Conservation (phyloP, 2,113 vertebrate genomes). For the Galemys pyrenaicus region DNA sequence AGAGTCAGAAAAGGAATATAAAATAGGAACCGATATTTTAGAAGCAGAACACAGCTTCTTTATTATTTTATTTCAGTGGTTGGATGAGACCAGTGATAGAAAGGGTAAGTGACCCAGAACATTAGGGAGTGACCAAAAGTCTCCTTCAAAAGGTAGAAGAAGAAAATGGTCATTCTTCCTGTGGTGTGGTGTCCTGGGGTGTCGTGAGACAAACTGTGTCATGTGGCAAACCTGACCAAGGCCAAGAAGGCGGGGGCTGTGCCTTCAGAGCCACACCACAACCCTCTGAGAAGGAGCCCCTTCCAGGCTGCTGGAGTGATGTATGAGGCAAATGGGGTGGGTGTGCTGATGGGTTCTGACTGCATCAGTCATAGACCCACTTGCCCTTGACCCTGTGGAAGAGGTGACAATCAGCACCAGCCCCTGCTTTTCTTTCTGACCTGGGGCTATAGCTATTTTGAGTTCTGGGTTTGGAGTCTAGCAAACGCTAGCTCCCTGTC, state of each 20-base stretch:
- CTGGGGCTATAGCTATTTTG: fast-evolving
- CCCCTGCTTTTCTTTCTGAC: not conserved
- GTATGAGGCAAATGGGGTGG: fast-evolving
- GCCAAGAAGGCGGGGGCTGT: not conserved
- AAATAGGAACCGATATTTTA: not conserved
- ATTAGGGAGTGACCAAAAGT: not conserved
- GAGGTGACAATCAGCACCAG: not conserved
- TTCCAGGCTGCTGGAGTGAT: not conserved
- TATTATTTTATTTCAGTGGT: not conserved
- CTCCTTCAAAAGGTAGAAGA: not conserved
- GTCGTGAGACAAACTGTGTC: fast-evolving
- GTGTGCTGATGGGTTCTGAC: not conserved
- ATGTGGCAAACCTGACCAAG: not conserved
- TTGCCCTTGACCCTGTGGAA: fast-evolving
- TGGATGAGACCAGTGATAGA: not conserved
- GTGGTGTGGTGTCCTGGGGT: not conserved
- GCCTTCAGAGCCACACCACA: not conserved
- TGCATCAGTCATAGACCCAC: not conserved
- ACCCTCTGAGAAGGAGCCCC: not conserved
- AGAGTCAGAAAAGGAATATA: not conserved
- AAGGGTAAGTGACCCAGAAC: not conserved
- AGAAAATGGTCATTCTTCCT: not conserved
- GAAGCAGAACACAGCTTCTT: not conserved
- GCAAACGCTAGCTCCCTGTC: not conserved
- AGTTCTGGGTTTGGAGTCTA: too few species aligned